These are phyloP conservation scores for Rambutsinella grinnellia DNA, from an alignment of 2,888 invertebrate genomes.

Conservation along the genomic window DNA sequence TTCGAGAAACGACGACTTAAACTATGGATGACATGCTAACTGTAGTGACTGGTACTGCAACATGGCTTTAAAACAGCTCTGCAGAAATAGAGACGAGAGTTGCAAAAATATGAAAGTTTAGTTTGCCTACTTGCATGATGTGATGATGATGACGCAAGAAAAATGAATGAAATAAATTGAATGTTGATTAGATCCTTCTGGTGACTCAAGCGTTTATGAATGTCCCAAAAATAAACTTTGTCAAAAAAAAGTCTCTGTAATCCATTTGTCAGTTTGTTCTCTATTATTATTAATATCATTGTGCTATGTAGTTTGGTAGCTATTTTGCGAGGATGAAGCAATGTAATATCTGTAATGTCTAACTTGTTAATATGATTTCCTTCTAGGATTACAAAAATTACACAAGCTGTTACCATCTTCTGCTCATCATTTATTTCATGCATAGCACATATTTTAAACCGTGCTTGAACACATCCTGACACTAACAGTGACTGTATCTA, in stretches of 20 bases:
- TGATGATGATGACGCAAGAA: constrained; percentile 36
- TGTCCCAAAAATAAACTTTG: constrained; percentile 15
- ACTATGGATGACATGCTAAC: background rate
- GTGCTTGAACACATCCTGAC: too few relatives aligned
- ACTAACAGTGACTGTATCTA: too few relatives aligned
- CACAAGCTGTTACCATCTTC: too few relatives aligned
- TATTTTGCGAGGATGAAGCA: constrained; percentile 32
- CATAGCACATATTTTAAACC: too few relatives aligned
- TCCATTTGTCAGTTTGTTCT: constrained; percentile 30
- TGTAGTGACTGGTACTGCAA: background rate
- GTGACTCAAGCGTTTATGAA: constrained; percentile 39
- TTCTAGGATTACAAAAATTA: constrained; percentile 11
- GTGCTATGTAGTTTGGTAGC: background rate
- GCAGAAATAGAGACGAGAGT: background rate
- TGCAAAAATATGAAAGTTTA: constrained; percentile 18
- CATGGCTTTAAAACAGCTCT: background rate
- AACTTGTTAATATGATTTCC: background rate
- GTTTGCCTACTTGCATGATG: background rate
- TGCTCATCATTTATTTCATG: background rate
- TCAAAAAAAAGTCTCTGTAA: constrained; percentile 19
- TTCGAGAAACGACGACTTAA: background rate
- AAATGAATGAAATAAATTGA: constrained; percentile 42
- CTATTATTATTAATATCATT: constrained; percentile 20
- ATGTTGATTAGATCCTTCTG: constrained; percentile 47
- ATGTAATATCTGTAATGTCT: background rate